Percentiles rank a stretch among this genome's conserved stretches.
phyloP scores from a whole-genome alignment of 2,888 invertebrate species.

The Tachina fera region DNA sequence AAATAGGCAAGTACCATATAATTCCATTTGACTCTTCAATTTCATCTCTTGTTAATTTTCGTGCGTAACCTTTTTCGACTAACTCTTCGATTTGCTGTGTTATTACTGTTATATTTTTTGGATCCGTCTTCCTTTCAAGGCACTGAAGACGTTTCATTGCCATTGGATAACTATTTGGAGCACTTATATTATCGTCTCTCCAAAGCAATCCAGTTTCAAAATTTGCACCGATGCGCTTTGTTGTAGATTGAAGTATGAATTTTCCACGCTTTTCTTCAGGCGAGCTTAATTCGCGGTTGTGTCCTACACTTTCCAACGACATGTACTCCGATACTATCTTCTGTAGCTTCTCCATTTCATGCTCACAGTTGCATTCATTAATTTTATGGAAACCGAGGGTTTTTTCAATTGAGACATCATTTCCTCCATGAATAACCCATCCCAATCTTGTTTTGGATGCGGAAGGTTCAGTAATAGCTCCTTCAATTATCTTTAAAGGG shows the following conservation, averaged over 20 bases:
- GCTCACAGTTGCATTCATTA: not conserved
- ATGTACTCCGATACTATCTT: not conserved
- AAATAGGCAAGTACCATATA: no score
- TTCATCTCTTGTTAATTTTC: not conserved
- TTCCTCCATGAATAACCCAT: not conserved
- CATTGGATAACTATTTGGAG: slow-evolving; percentile 1
- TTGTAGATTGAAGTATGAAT: not conserved
- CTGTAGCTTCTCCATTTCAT: not conserved
- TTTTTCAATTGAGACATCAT: not conserved
- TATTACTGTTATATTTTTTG: not conserved
- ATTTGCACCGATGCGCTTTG: no score
- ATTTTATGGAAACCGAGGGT: not conserved
- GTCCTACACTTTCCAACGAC: not conserved
- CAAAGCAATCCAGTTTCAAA: not conserved
- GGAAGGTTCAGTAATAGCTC: not conserved
- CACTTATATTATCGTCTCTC: not conserved
- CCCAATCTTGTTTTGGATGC: slow-evolving; percentile 3
- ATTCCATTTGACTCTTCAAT: not conserved
- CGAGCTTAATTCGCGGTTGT: not conserved
- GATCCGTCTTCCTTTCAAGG: not conserved
- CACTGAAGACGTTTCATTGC: not conserved
- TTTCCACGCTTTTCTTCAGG: not conserved
- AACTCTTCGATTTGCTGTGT: not conserved
- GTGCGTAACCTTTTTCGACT: not conserved
- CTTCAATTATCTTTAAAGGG: not conserved